These are phyloP conservation scores for Frieseomelitta varia DNA, from an alignment of 1,140 invertebrate species.

Conservation along the genomic window DNA sequence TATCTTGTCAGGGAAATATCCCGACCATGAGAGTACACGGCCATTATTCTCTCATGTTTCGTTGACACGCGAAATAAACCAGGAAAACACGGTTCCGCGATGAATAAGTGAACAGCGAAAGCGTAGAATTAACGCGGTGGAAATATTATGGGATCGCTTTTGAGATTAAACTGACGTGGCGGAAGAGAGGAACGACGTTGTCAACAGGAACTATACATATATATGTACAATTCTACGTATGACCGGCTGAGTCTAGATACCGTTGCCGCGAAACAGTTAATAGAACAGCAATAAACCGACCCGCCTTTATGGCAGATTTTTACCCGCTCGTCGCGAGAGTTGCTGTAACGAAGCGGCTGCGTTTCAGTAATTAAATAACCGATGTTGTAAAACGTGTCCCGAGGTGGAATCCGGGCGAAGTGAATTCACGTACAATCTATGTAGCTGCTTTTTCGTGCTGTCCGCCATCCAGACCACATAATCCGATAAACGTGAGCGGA, in stretches of 20 bases:
- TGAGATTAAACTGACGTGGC: slow-evolving; percentile 5
- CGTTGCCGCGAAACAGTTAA: slow-evolving; percentile 37
- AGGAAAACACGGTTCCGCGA: neutral
- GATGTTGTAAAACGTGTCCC: slow-evolving; percentile 57
- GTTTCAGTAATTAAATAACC: slow-evolving; percentile 57
- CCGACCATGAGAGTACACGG: neutral
- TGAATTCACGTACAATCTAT: slow-evolving; percentile 34
- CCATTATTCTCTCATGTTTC: neutral
- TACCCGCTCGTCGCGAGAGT: slow-evolving; percentile 18
- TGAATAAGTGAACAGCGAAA: neutral
- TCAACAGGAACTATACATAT: neutral
- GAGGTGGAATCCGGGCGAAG: slow-evolving; percentile 2
- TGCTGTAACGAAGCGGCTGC: slow-evolving; percentile 40
- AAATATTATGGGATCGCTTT: slow-evolving; percentile 1
- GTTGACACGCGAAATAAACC: neutral
- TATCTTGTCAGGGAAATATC: neutral
- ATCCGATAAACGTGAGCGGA: slow-evolving; percentile 64
- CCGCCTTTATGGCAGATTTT: slow-evolving; percentile 52
- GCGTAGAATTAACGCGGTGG: neutral
- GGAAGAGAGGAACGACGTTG: neutral
- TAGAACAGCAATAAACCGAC: slow-evolving; percentile 38
- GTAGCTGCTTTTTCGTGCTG: slow-evolving; percentile 21
- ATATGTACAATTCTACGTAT: neutral
- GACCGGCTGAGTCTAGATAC: slow-evolving; percentile 5
- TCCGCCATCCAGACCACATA: slow-evolving; percentile 50